Evolutionary conservation across 2,113 vertebrate species (phyloP), one percentile per base, ranked within the genome.

Genomic region (Cyanoliseus patagonus): DNA sequence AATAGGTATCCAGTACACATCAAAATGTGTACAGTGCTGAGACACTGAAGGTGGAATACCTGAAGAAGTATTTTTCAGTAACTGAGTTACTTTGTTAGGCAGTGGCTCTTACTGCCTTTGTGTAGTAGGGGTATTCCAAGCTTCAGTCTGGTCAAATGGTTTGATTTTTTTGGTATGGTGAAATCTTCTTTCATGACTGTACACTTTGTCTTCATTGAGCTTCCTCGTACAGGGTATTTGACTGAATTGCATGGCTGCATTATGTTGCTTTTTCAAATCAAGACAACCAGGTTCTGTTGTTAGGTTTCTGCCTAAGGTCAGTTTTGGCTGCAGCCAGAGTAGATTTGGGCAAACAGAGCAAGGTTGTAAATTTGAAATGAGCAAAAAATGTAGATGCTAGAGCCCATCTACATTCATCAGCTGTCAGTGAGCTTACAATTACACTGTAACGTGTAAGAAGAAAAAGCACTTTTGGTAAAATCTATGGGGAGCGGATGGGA

Each of bases 401-500:
- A 23, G 12, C 57, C 51, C 18, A 3, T 51, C n/a, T 41, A 33
- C 17, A 5, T 73, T 67, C 6, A 39, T 82, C 84, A 85, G 53
- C 23, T 28, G 9, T 25, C n/a, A 44, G 37, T 70, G 70, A 59
- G 22, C 49, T 94, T 69, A 17, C 17, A 70, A 15, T 63, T 89
- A 55, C 35, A 41, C 24, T 72, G 1, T 73, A 81, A 68, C 14
- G 39, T 5, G 1, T 55, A 53, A 49, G 69, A 57, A 49, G 55
- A 69, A 91, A 81, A 91, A 92, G 9, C 5, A 20, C 33, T 70
- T 86, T 13, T 1, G 1, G 28, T 72, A 80, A 73, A 83, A 73
- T 31, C 27, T 8, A 4, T 5, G 9, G 12, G 3, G 5, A 10
- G 11, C 9, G 3, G 3, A 20, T 27, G 9, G 5, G 13, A 4